These are phyloP conservation scores for Macrosoma leucophasiata DNA, from an alignment of 2,888 invertebrate genomes.

Conservation along the genomic window DNA sequence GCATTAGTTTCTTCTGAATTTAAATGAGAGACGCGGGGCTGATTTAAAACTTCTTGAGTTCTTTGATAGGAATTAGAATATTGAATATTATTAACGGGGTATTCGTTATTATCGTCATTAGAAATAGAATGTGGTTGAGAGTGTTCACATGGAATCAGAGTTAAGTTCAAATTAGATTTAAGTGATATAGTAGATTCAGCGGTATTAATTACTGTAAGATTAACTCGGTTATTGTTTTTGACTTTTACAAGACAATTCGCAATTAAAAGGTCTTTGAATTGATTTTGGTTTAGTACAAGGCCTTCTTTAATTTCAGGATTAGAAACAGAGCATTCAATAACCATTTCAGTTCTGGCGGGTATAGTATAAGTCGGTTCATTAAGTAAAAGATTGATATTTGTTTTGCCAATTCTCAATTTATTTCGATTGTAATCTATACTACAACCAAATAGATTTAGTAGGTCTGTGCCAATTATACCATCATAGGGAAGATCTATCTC, in stretches of 20 bases:
- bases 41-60: conserved; percentile 14
- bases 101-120: no score
- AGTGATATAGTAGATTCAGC: conserved; percentile 4
- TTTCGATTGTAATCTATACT: no score
- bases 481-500: conserved; percentile 9
- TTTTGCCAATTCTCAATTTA: no score
- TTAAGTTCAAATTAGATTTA: conserved; percentile 1
- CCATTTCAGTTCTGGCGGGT: no score
- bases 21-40: conserved; percentile 15
- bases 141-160: background rate
- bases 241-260: no score
- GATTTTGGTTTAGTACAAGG: conserved; percentile 14
- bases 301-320: conserved; percentile 25
- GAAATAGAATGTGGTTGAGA: no score
- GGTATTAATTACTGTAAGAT: conserved; percentile 9
- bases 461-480: conserved; percentile 7
- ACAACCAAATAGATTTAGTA: conserved; percentile 4
- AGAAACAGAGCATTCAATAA: conserved; percentile 25
- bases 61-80: no score
- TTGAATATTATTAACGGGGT: no score
- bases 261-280: conserved; percentile 11
- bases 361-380: conserved; percentile 16
- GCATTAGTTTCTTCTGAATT: conserved; percentile 18
- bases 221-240: conserved; percentile 10
- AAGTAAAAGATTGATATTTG: no score